A percentile compares a stretch with the other conserved stretches of the same genome.
These are phyloP conservation scores for Galemys pyrenaicus DNA, from an alignment of 2,113 vertebrate genomes.

Conservation along the genomic window DNA sequence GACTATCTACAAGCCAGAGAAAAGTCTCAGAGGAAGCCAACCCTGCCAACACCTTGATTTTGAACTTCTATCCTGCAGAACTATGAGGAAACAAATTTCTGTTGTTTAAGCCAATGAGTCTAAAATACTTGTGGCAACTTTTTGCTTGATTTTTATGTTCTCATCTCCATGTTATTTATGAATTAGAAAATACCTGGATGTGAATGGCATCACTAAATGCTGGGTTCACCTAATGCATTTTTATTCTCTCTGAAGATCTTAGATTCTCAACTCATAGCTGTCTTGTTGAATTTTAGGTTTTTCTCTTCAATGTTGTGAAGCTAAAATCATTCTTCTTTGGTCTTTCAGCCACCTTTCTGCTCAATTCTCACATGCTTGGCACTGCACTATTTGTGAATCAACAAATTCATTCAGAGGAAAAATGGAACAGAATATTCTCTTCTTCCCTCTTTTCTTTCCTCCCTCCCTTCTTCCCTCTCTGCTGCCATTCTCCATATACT, in stretches of 20 bases:
- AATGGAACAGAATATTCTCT: not conserved
- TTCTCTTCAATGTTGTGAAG: not conserved
- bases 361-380: not conserved
- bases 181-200: not conserved
- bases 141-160: not conserved
- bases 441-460: not conserved
- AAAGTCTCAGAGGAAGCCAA: not conserved
- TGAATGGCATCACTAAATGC: not conserved
- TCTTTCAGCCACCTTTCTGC: not conserved
- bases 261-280: not conserved
- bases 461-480: too few relatives aligned
- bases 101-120: not conserved
- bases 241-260: not conserved
- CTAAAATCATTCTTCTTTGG: not conserved
- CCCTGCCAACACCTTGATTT: not conserved
- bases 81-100: not conserved
- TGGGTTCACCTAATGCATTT: slow-evolving; percentile 7
- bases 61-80: not conserved
- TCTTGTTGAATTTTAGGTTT: not conserved
- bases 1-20: not conserved
- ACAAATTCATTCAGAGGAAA: not conserved
- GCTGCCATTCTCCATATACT: not conserved
- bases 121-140: not conserved
- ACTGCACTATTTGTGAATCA: not conserved
- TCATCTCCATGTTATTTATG: not conserved